Percentiles rank a stretch among this genome's conserved stretches.
phyloP scores from a whole-genome alignment of 2,797 vertebrate genomes.

The Neosilurus mollespiculum region DNA sequence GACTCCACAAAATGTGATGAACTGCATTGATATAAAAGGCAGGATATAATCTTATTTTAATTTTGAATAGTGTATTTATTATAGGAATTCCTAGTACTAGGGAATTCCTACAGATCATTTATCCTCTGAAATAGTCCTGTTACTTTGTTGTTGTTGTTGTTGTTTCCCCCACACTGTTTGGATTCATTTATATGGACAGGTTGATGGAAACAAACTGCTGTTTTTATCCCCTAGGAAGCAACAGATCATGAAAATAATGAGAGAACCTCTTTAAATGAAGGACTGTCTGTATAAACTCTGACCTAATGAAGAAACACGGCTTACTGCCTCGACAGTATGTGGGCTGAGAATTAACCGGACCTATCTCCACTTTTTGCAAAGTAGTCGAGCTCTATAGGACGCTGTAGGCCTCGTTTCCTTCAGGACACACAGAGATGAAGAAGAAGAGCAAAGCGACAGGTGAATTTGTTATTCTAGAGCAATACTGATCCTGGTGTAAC shows the following conservation, averaged over 20 bases:
- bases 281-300: neutral
- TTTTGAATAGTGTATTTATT: neutral
- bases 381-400: too few relatives aligned
- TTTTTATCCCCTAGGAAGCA: neutral
- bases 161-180: neutral
- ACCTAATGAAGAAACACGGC: neutral
- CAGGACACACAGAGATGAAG: neutral
- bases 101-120: neutral
- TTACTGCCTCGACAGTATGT: neutral
- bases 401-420: neutral
- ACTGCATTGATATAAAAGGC: neutral
- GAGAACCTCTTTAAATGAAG: neutral
- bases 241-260: neutral
- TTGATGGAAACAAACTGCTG: neutral
- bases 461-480: neutral
- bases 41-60: too few relatives aligned
- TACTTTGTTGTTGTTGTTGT: neutral
- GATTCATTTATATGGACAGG: neutral
- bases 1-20: neutral
- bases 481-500: neutral
- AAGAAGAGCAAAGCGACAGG: neutral
- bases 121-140: neutral
- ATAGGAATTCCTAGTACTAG: neutral
- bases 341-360: too few relatives aligned
- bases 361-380: too few relatives aligned